phyloP scores from a whole-genome alignment of 2,888 invertebrate genomes.

The Cryptocephalus primarius region DNA sequence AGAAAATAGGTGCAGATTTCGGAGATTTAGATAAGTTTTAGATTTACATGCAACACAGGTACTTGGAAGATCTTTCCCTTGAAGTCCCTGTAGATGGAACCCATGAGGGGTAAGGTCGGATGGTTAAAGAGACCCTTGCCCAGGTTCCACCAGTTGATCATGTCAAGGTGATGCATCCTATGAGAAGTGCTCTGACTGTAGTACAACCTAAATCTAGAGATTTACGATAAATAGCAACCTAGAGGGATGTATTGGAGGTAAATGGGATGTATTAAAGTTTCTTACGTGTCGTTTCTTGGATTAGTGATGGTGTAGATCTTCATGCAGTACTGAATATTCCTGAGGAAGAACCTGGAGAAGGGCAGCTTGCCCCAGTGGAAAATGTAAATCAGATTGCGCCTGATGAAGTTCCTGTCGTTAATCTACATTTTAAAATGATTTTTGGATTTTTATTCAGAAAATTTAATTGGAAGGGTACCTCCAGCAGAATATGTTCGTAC shows the following conservation, averaged over 20 bases:
- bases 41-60: conserved; percentile 60
- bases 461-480: conserved; percentile 33
- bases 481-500: conserved; percentile 44
- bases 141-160: conserved; percentile 66
- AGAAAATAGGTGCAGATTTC: background rate
- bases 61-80: conserved; percentile 51
- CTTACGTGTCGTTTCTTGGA: conserved; percentile 49
- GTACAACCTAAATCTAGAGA: conserved; percentile 52
- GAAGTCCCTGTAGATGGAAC: conserved; percentile 54
- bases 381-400: conserved; percentile 51
- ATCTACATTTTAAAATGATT: conserved; percentile 29
- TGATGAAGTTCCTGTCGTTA: conserved; percentile 43
- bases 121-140: conserved; percentile 50
- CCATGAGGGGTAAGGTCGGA: conserved; percentile 50
- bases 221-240: background rate
- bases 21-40: background rate
- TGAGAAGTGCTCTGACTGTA: conserved; percentile 60
- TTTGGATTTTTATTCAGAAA: background rate
- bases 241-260: no score
- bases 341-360: conserved; percentile 41
- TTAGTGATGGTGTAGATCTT: conserved; percentile 54
- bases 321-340: conserved; percentile 46
- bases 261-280: background rate
- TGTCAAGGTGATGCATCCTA: conserved; percentile 44
- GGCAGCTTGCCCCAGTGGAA: conserved; percentile 54